Conservation (phyloP, 1,140 invertebrate genomes). For the Propsilocerus akamusi region DNA sequence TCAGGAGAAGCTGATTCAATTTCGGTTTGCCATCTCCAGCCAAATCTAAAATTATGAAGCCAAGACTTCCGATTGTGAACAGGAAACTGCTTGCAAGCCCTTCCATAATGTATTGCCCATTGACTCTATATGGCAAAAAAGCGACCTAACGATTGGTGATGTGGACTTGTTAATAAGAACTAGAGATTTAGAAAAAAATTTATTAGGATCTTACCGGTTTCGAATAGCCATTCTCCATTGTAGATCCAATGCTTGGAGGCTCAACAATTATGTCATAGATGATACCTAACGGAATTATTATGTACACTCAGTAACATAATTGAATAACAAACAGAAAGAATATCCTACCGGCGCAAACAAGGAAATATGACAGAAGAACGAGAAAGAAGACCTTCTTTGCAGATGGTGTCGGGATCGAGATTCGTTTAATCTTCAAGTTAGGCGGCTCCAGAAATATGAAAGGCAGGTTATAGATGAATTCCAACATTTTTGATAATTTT, state of each 20-base stretch:
- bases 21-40: constrained; percentile 69
- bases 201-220: constrained; percentile 47
- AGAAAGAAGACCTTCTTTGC: constrained; percentile 84
- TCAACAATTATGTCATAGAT: constrained; percentile 98
- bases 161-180: neutral
- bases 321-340: neutral
- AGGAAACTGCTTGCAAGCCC: constrained; percentile 91
- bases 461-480: constrained; percentile 53
- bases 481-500: constrained; percentile 36
- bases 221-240: constrained; percentile 88
- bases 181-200: constrained; percentile 2
- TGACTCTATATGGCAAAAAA: constrained; percentile 96
- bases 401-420: constrained; percentile 76
- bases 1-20: constrained; percentile 79
- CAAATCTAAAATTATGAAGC: constrained; percentile 91
- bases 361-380: constrained; percentile 86
- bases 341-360: constrained; percentile 86
- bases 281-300: constrained; percentile 44
- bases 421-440: constrained; percentile 75
- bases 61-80: constrained; percentile 70
- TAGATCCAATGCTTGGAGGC: constrained; percentile 92
- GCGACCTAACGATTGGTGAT: no score
- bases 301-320: neutral
- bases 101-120: constrained; percentile 99
- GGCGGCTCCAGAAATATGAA: constrained; percentile 70